phyloP scores from a whole-genome alignment of 2,888 invertebrate genomes.

The Rhingia campestris region DNA sequence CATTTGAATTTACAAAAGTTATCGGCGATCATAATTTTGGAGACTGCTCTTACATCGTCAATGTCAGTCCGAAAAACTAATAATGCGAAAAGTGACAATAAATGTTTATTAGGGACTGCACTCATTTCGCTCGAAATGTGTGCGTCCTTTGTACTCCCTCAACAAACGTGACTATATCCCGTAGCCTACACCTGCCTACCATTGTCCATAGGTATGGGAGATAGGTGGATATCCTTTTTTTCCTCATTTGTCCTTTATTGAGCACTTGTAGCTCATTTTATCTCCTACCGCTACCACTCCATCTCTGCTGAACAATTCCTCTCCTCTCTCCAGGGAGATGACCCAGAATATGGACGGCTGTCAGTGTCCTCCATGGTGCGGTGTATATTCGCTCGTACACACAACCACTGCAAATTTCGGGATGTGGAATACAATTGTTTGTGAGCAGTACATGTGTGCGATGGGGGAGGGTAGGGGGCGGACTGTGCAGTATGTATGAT shows the following conservation, averaged over 20 bases:
- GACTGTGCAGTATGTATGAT: constrained; percentile 63
- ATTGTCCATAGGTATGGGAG: constrained; percentile 35
- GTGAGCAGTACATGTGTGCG: constrained; percentile 33
- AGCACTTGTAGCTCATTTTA: constrained; percentile 74
- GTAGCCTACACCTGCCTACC: constrained; percentile 60
- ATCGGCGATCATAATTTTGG: constrained; percentile 44
- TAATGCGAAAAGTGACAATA: constrained; percentile 64
- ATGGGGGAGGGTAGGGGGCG: neutral
- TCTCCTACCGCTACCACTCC: constrained; percentile 60
- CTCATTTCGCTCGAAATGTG: constrained; percentile 29
- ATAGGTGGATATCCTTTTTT: constrained; percentile 38
- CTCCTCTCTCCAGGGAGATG: constrained; percentile 73
- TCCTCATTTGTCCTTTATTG: constrained; percentile 67
- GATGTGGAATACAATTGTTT: constrained; percentile 68
- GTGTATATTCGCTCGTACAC: constrained; percentile 29
- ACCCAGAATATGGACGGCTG: constrained; percentile 74
- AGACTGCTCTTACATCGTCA: constrained; percentile 19
- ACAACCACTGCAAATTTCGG: constrained; percentile 56
- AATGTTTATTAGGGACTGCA: constrained; percentile 62
- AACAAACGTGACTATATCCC: constrained; percentile 65
- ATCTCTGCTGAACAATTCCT: constrained; percentile 67
- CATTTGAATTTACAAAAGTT: constrained; percentile 44
- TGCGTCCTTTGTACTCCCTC: constrained; percentile 53
- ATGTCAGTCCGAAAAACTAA: constrained; percentile 41
- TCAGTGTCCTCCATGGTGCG: constrained; percentile 60